Base-by-base conservation (phyloP, 2,888 invertebrate species). In the Meiosimyza platycephala region DNA sequence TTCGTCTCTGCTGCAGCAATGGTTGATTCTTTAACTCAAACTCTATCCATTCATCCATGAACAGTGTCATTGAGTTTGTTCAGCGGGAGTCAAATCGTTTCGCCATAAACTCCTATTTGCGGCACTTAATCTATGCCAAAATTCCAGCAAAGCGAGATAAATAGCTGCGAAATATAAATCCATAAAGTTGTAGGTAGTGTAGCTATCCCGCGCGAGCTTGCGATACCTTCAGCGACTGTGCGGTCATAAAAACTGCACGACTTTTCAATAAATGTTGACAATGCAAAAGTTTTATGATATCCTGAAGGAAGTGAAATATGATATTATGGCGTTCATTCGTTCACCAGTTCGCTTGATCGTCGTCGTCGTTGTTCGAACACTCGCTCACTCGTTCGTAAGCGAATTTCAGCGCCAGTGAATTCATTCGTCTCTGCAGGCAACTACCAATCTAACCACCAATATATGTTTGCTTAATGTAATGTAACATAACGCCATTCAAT, bases 261-360 rank as follows among this genome's bases (percentile, higher is more conserved):
- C 83, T 86, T 86, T 84, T 85, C 87, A 85, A 86, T 86, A 86
- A 86, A 86, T 85, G 87, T 86, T 86, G 86, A 86, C 86, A 87
- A 83, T 84, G 78, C 76, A 78, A 80, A 81, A 85, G 85, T 84
- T 85, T 85, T 85, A 85, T 85, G 86, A 85, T 86, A 85, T 86
- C 86, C 86, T 85, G 84, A 82, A 85, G 84, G 84, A 85, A 85
- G 85, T 85, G 85, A 86, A 86, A 86, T 86, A 85, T 85, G 86
- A 86, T 85, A 85, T 83, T 81, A 80, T 81, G 80, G 62, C 28
- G 79, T 78, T 77, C 76, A 76, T 66, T 82, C 80, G 77, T 67
- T 40, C 22, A 48, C 33, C 55, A 28, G 66, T 22, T 7, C 48
- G 12, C 50, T 48, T 22, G 59, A 28, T 47, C 51, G 60, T 16